Conservation (phyloP, 2,113 vertebrate genomes). For the Rhipidura dahli region DNA sequence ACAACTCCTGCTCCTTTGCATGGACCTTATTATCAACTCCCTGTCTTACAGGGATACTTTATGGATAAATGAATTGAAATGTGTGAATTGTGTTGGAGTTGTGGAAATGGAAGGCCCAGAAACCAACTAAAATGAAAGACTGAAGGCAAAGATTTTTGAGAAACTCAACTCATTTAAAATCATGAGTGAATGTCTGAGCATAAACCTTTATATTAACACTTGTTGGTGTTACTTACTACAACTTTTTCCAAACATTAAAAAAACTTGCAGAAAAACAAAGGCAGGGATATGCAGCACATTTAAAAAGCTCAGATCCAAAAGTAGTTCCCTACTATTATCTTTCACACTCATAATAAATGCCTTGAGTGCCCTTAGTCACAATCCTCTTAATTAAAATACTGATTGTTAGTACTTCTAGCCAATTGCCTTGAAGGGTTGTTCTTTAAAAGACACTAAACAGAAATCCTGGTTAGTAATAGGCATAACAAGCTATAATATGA, state of each 20-base stretch:
- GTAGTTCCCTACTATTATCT: background rate
- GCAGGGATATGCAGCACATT: background rate
- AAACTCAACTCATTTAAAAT: background rate
- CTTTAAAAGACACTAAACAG: background rate
- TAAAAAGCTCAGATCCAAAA: background rate
- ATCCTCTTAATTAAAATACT: background rate
- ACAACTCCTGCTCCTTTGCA: background rate
- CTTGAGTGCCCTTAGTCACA: background rate
- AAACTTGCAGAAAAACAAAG: background rate
- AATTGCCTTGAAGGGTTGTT: background rate
- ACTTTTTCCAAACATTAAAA: background rate
- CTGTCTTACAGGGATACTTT: fast-evolving
- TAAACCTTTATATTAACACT: background rate
- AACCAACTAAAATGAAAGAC: background rate
- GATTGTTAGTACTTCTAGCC: background rate
- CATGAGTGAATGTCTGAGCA: background rate
- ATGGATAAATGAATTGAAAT: background rate
- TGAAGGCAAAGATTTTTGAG: background rate
- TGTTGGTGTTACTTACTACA: background rate
- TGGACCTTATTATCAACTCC: fast-evolving
- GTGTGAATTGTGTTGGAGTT: background rate
- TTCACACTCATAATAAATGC: background rate
- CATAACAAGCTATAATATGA: background rate
- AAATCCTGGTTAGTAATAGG: background rate
- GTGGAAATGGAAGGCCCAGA: background rate